A percentile compares a stretch with the other conserved stretches of the same genome.
phyloP scores from a whole-genome alignment of 1,140 invertebrate species.

The Pogonognathellus flavescens region DNA sequence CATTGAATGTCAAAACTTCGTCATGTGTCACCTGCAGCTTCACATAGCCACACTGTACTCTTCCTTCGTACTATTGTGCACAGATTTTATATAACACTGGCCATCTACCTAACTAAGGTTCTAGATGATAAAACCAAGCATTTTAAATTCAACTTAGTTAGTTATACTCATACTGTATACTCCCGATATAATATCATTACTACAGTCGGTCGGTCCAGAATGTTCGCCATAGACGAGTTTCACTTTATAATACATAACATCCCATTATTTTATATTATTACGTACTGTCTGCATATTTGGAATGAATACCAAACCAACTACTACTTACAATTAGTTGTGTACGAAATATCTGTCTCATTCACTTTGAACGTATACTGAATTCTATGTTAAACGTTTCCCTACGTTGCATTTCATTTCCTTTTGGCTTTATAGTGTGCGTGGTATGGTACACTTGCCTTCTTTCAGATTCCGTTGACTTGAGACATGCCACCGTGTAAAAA shows the following conservation, averaged over 20 bases:
- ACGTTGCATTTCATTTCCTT: background rate
- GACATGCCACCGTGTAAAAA: too few relatives aligned
- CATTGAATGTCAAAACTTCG: conserved; percentile 64
- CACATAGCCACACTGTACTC: conserved; percentile 9
- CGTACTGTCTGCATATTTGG: conserved; percentile 8
- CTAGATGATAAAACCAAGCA: too few relatives aligned
- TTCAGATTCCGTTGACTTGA: too few relatives aligned
- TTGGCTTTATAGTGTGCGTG: background rate
- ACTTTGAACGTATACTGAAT: background rate
- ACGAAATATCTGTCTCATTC: conserved; percentile 36
- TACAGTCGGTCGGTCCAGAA: too few relatives aligned
- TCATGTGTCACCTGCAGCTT: conserved; percentile 64
- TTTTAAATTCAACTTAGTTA: too few relatives aligned
- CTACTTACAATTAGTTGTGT: background rate
- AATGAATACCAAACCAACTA: background rate
- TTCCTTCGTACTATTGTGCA: too few relatives aligned
- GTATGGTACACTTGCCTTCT: too few relatives aligned
- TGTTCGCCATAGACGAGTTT: background rate
- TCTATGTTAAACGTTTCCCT: too few relatives aligned
- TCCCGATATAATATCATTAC: too few relatives aligned
- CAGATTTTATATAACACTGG: too few relatives aligned
- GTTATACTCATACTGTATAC: too few relatives aligned
- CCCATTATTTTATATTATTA: conserved; percentile 8
- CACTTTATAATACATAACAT: background rate
- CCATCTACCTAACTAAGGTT: too few relatives aligned